Evolutionary conservation across 2,888 invertebrate genomes (phyloP).

Genomic region (Drosophila recens): DNA sequence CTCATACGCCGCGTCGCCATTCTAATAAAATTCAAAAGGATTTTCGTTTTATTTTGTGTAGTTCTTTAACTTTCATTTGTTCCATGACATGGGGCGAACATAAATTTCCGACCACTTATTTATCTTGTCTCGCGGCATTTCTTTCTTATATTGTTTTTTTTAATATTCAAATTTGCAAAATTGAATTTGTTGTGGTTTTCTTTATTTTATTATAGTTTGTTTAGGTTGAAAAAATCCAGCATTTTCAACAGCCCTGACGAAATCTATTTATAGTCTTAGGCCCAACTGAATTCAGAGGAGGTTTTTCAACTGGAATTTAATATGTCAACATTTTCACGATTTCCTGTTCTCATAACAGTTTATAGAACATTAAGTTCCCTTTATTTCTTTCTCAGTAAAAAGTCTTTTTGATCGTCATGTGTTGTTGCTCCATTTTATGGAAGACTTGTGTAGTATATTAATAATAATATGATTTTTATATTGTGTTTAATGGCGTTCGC

Average conservation of each 20-base stretch:
- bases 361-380: slow-evolving; percentile 31
- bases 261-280: slow-evolving; percentile 58
- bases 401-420: slow-evolving; percentile 18
- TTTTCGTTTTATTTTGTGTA: slow-evolving; percentile 15
- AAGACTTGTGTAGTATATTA: slow-evolving; percentile 57
- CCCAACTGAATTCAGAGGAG: slow-evolving; percentile 30
- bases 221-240: slow-evolving; percentile 57
- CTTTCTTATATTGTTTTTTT: slow-evolving; percentile 9
- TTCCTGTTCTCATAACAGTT: slow-evolving; percentile 33
- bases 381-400: slow-evolving; percentile 27
- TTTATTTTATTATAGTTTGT: slow-evolving; percentile 20
- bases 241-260: slow-evolving; percentile 47
- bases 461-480: slow-evolving; percentile 39
- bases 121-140: slow-evolving; percentile 36
- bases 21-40: slow-evolving; percentile 36
- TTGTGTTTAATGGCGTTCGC: slow-evolving; percentile 37
- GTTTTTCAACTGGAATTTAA: slow-evolving; percentile 37
- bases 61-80: slow-evolving; percentile 59
- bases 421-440: slow-evolving; percentile 39
- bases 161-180: slow-evolving; percentile 18
- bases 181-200: slow-evolving; percentile 31
- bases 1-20: slow-evolving; percentile 64
- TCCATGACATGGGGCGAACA: slow-evolving; percentile 64
- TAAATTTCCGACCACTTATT: slow-evolving; percentile 52
- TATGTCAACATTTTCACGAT: slow-evolving; percentile 45